Conservation (phyloP, 2,888 invertebrate genomes). For the Pyralis farinalis region DNA sequence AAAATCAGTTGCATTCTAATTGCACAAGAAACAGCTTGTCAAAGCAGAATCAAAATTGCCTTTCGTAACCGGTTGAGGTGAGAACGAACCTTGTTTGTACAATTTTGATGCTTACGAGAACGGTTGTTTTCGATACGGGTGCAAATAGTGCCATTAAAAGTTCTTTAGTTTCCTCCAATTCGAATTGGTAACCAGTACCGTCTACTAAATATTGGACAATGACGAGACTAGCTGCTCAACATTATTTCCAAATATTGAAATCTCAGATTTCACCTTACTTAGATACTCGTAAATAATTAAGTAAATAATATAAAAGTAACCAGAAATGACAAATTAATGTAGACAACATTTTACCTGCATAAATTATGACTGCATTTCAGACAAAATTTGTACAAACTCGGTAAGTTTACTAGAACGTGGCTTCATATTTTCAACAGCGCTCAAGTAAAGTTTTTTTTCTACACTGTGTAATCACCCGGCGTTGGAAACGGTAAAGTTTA, state of each 20-base stretch:
- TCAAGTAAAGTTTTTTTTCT: slow-evolving; percentile 27
- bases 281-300: not conserved
- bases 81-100: too few species aligned
- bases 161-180: too few species aligned
- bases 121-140: too few species aligned
- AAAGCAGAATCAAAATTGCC: too few species aligned
- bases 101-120: too few species aligned
- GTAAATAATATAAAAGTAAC: too few species aligned
- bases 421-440: slow-evolving; percentile 25
- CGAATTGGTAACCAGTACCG: slow-evolving; percentile 45
- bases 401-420: slow-evolving; percentile 14
- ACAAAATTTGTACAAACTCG: slow-evolving; percentile 9
- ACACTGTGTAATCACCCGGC: slow-evolving; percentile 38
- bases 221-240: slow-evolving; percentile 27
- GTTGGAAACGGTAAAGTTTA: slow-evolving; percentile 41
- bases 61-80: too few species aligned
- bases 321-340: too few species aligned
- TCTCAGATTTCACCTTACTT: not conserved
- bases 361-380: not conserved
- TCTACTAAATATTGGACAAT: slow-evolving; percentile 40
- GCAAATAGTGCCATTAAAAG: too few species aligned
- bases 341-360: too few species aligned
- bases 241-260: not conserved
- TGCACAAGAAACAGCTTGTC: too few species aligned
- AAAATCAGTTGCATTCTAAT: too few species aligned